Evolutionary conservation across 1,140 invertebrate species (phyloP).

Genomic region (Tetranychus cinnabarinus): DNA sequence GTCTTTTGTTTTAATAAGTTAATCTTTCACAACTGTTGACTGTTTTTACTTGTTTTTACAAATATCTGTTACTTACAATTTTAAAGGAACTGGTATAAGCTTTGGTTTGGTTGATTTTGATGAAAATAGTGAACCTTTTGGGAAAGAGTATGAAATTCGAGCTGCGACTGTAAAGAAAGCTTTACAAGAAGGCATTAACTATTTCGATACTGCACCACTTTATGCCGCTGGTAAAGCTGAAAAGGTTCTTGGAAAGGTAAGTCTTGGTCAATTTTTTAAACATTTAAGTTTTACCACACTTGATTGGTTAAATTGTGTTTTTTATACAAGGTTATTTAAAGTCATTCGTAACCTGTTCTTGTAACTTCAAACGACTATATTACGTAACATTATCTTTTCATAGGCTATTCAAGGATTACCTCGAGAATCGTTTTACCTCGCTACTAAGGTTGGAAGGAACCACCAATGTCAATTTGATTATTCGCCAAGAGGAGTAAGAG

Average conservation of each 20-base stretch:
- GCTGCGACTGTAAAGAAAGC: constrained; percentile 36
- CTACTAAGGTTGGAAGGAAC: constrained; percentile 66
- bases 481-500: constrained; percentile 39
- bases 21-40: too few relatives aligned
- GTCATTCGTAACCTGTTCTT: too few relatives aligned
- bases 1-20: too few relatives aligned
- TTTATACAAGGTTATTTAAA: too few relatives aligned
- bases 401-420: constrained; percentile 50
- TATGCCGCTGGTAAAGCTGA: constrained; percentile 51
- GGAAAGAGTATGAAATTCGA: constrained; percentile 33
- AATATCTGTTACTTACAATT: too few relatives aligned
- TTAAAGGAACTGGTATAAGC: too few relatives aligned
- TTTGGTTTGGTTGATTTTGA: constrained; percentile 6
- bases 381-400: neutral
- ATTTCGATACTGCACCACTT: constrained; percentile 70
- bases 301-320: too few relatives aligned
- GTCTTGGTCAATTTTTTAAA: neutral
- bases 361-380: too few relatives aligned
- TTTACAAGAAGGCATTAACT: constrained; percentile 58
- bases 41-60: too few relatives aligned
- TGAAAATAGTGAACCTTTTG: constrained; percentile 15
- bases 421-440: constrained; percentile 58
- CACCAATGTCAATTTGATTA: constrained; percentile 55
- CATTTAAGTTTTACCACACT: too few relatives aligned
- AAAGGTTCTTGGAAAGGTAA: constrained; percentile 49